Percentiles rank a stretch among this genome's conserved stretches.
Evolutionary conservation across 2,113 vertebrate genomes (phyloP).

Genomic region (Rattus rattus): DNA sequence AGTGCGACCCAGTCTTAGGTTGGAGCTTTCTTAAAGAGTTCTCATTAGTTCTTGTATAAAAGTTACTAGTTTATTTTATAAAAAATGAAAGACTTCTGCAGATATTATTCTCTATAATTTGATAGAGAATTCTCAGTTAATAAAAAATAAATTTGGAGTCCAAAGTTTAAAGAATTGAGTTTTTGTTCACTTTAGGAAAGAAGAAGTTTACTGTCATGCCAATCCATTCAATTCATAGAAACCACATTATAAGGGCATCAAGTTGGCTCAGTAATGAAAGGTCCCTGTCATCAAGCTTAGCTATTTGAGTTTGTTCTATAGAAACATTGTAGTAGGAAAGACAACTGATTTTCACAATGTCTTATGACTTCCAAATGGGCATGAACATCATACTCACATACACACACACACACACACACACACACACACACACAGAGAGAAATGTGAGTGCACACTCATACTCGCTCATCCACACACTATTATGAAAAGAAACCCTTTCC

Average conservation of each 20-base stretch:
- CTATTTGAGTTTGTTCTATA: background rate
- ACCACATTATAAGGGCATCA: background rate
- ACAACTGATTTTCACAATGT: background rate
- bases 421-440: background rate
- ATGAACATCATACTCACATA: background rate
- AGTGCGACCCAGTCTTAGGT: background rate
- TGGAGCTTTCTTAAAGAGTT: background rate
- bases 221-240: background rate
- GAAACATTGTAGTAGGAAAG: background rate
- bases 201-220: background rate
- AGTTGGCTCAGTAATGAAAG: background rate
- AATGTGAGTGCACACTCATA: background rate
- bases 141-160: background rate
- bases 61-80: background rate
- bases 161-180: background rate
- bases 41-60: background rate
- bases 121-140: background rate
- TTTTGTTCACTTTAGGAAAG: background rate
- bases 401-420: background rate
- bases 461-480: background rate
- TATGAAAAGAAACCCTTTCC: background rate
- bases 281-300: rapidly evolving
- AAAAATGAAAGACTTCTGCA: background rate
- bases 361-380: background rate
- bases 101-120: background rate